Evolutionary conservation across 2,797 vertebrate species (phyloP).

Genomic region (Rhynchonycteris naso): DNA sequence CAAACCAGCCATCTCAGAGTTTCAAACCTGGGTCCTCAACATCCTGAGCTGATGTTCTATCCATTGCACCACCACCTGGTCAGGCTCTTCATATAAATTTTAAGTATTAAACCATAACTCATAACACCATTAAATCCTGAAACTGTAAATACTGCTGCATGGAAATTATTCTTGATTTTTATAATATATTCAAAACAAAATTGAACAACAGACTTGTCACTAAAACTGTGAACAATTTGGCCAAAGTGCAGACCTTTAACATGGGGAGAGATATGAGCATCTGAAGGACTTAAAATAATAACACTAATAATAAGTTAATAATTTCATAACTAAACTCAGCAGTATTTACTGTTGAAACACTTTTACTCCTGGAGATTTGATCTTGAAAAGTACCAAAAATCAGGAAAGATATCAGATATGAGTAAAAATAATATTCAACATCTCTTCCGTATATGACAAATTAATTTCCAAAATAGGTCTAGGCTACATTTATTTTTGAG

Average conservation of each 20-base stretch:
- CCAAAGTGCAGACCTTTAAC: neutral
- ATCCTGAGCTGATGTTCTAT: too few relatives aligned
- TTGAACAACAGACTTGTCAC: neutral
- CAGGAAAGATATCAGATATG: neutral
- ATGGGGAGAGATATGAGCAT: neutral
- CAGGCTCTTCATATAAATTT: neutral
- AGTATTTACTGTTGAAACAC: neutral
- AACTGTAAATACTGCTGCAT: neutral
- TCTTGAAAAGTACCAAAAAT: slow-evolving; percentile 31
- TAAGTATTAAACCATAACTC: neutral
- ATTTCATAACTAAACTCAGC: neutral
- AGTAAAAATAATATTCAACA: slow-evolving; percentile 10
- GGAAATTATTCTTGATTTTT: slow-evolving; percentile 1
- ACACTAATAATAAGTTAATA: neutral
- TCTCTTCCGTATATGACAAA: neutral
- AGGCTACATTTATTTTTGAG: neutral
- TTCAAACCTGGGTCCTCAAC: too few relatives aligned
- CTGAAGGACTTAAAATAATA: neutral
- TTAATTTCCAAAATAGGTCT: neutral
- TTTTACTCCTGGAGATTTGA: neutral
- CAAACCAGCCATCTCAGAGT: too few relatives aligned
- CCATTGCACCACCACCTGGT: too few relatives aligned
- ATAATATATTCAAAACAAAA: slow-evolving; percentile 15
- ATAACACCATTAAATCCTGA: neutral
- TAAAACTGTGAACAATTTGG: neutral